Base-by-base conservation (phyloP, 23 tunicate species). In the Halocynthia roretzi region DNA sequence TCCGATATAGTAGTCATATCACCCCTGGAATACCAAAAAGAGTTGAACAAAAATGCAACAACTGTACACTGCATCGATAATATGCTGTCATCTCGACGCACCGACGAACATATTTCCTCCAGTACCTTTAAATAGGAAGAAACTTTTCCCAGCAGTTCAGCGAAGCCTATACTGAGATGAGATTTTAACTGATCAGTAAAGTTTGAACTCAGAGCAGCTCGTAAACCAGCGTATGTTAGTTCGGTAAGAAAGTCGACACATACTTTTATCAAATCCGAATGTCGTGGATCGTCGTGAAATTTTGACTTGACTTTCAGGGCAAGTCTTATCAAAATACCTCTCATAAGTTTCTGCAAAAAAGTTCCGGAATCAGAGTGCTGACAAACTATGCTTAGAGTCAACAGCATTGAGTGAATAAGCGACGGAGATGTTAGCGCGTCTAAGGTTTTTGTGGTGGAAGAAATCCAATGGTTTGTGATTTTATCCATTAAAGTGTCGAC, bases 311-410 rank as follows among this genome's bases (percentile, higher is more conserved):
- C 70, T 11, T 40, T 65, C 15, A 65, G 19, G 10, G 70, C 70
- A 65, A 65, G 70, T 40, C 19, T 40, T 9, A 65, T 65, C 10
- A 65, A 65, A 40, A 11, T 48, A 0, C 70, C 70, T 65, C 48
- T 65, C 70, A 65, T 15, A 0, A 65, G 70, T 48, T 65, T 65
- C 5, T 65, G 70, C 48, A 65, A 20, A 65, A 65, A 65, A 8
- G 70, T 20, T 10, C 48, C 1, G 22, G 48, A 8, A 0, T 15
- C 10, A 9, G 31, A 65, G 15, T 40, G 31, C 22, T 48, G 70
- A 65, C 19, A 10, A 15, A 15, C 70, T 20, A 6, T 15, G 48
- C 10, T 48, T 9, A 65, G 1, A 65, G 70, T 65, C 9, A 6
- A 40, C 19, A 65, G 70, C n/a, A 65, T 65, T 10, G 70, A 5